A percentile compares a stretch with the other conserved stretches of the same genome.
Conservation (phyloP, 1,140 invertebrate genomes). For the Gonioctena quinquepunctata region DNA sequence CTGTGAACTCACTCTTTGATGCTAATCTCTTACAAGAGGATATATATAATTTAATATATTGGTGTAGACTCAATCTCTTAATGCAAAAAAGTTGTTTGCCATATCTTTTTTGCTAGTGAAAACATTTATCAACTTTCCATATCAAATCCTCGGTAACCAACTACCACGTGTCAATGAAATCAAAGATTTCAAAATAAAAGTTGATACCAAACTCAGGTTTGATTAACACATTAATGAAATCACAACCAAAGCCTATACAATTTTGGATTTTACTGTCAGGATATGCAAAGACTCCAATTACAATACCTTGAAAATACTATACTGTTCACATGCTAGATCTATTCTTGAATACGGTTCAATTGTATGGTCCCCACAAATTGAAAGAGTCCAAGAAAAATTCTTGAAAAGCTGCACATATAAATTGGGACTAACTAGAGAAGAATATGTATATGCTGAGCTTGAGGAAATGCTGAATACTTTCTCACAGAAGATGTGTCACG, state of each 20-base stretch:
- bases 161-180: constrained; percentile 1
- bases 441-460: background rate
- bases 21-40: background rate
- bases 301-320: too few relatives aligned
- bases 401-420: too few relatives aligned
- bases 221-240: background rate
- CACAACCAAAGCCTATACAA: too few relatives aligned
- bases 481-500: background rate
- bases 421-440: background rate
- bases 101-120: background rate
- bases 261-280: too few relatives aligned
- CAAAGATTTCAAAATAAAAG: background rate
- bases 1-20: background rate
- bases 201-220: background rate
- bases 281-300: too few relatives aligned
- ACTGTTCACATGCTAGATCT: too few relatives aligned
- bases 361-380: too few relatives aligned
- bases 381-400: too few relatives aligned
- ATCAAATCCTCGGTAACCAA: background rate
- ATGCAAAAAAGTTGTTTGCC: background rate
- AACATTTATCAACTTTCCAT: background rate
- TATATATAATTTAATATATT: background rate
- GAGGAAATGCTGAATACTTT: background rate
- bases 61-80: background rate
- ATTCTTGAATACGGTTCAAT: too few relatives aligned